Evolutionary conservation across 1,140 invertebrate species (phyloP).

Genomic region (Heliconius congener): DNA sequence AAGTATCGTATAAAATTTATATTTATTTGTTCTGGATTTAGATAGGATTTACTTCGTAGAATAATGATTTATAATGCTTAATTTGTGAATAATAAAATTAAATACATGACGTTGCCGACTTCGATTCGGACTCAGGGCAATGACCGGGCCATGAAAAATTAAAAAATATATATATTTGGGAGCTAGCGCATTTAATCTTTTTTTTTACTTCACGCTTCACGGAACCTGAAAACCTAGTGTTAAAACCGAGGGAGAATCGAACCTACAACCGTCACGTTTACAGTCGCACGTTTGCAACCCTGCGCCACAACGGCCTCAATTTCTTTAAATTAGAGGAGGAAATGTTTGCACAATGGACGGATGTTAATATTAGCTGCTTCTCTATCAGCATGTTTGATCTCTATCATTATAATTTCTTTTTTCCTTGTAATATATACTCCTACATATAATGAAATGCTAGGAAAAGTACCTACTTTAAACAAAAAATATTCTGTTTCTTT

Average conservation of each 20-base stretch:
- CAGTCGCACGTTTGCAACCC: no score
- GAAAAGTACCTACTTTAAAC: no score
- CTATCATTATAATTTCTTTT: background rate
- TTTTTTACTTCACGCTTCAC: no score
- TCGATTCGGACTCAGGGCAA: background rate
- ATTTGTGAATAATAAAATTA: background rate
- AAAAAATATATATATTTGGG: no score
- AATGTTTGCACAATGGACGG: conserved; percentile 20
- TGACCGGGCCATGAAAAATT: background rate
- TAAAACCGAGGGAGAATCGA: no score
- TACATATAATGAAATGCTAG: no score
- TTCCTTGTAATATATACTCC: background rate
- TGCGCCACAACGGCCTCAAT: no score
- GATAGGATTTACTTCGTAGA: background rate
- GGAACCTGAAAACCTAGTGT: no score
- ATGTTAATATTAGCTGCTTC: background rate
- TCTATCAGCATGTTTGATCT: background rate
- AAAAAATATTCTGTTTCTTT: no score
- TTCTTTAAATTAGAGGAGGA: background rate
- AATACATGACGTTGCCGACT: background rate
- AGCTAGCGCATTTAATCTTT: no score
- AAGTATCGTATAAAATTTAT: background rate
- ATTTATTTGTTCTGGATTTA: background rate
- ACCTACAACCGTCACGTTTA: no score
- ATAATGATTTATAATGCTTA: background rate